Evolutionary conservation across 2,113 vertebrate genomes (phyloP).

Genomic region (Syngnathus typhle): DNA sequence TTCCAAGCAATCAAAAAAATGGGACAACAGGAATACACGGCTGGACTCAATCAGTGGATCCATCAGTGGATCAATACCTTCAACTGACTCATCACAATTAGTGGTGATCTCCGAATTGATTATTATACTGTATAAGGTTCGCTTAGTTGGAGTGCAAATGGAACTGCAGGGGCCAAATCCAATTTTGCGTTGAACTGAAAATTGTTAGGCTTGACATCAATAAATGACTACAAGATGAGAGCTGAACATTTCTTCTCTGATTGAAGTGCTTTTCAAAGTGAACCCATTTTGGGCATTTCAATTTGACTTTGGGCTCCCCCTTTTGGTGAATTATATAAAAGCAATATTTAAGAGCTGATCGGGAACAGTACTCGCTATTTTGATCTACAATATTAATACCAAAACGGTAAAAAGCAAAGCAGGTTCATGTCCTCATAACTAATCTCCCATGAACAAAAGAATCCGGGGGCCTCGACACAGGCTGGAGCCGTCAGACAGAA

Average conservation of each 20-base stretch:
- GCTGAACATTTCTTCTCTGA: neutral
- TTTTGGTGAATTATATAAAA: conserved; percentile 52
- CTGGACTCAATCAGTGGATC: conserved; percentile 43
- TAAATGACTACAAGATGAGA: neutral
- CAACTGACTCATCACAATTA: conserved; percentile 54
- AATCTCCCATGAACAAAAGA: conserved; percentile 33
- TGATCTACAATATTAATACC: neutral
- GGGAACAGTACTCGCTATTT: neutral
- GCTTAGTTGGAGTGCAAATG: conserved; percentile 1
- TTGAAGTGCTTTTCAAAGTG: no score
- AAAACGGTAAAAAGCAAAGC: neutral
- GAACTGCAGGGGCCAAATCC: no score
- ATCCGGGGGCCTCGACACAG: conserved; percentile 20
- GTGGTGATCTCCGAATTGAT: conserved; percentile 42
- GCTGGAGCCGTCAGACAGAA: conserved; percentile 19
- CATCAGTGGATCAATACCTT: conserved; percentile 50
- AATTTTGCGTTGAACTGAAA: neutral
- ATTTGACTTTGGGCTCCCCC: conserved; percentile 66
- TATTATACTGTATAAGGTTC: conserved; percentile 10
- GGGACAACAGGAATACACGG: neutral
- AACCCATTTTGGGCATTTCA: neutral
- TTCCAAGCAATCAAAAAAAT: neutral
- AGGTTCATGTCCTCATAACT: conserved; percentile 9
- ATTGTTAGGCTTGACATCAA: neutral
- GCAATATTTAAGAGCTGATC: conserved; percentile 27